Evolutionary conservation across 2,888 invertebrate genomes (phyloP), one percentile per base, ranked within the genome.

Genomic region (Apodemia hepburni): DNA sequence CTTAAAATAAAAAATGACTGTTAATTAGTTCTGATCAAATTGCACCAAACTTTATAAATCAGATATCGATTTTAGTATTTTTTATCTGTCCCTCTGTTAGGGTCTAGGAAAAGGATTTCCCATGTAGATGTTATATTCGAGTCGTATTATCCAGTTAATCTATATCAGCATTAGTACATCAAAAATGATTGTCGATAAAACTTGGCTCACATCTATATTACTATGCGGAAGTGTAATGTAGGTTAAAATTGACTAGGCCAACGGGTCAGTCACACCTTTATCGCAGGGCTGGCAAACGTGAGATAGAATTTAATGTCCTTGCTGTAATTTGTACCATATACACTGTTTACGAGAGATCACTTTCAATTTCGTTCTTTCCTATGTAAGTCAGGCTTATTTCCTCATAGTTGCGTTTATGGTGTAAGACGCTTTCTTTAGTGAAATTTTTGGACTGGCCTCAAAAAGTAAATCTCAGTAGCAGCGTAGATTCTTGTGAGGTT

Each of bases 211-310:
- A 22, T 51, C 18, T 49, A 18, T 51, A 11, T 51, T 11, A 51
- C 51, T 22, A 51, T 22, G 51, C 51, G 51, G 51, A 51, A 51
- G 22, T 51, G 11, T 51, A 51, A 22, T 51, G 54, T 27, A 15
- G 27, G 54, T 54, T 22, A 54, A 15, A 54, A 54, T 27, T 54
- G 54, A 22, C 27, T 54, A 54, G 54, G 54, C 12, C 54, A 54
- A 27, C 54, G 54, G 54, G 54, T 54, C 54, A 54, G 22, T 54
- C 27, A 54, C 27, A 54, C 54, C 27, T 54, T 54, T 12, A 54
- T 54, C 22, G 54, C 27, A 22, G 27, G 12, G 54, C 54, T 22
- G 22, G 22, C 54, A 27, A 54, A 27, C 12, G 22, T 54, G 22
- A 54, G 27, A 54, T 54, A n/a, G 12, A 45, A 45, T 45, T 45